These are phyloP conservation scores for Atlantisia rogersi DNA, from an alignment of 2,113 vertebrate genomes.

Conservation along the genomic window DNA sequence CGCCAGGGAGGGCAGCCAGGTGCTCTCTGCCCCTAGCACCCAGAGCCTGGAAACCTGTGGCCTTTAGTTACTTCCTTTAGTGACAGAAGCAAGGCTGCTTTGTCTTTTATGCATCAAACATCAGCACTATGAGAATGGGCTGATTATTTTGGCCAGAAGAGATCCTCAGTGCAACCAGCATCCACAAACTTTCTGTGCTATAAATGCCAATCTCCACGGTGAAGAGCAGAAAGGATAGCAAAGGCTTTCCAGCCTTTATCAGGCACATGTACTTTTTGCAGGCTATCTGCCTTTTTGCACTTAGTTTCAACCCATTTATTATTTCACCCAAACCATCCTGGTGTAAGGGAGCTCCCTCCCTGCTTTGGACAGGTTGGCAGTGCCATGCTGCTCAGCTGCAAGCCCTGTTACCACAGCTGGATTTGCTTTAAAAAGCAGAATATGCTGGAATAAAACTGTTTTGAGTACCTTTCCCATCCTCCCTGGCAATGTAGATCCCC, in stretches of 20 bases:
- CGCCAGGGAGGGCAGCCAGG: too few relatives aligned
- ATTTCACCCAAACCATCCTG: not conserved
- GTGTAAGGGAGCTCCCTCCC: fast-evolving
- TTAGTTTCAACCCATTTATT: not conserved
- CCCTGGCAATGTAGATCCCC: not conserved
- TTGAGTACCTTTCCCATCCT: not conserved
- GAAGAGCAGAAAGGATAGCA: too few relatives aligned
- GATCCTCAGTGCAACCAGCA: not conserved
- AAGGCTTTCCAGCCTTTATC: too few relatives aligned
- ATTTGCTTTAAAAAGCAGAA: not conserved
- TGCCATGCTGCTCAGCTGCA: not conserved
- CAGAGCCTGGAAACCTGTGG: not conserved
- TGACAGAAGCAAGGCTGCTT: not conserved
- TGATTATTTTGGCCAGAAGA: not conserved
- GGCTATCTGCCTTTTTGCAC: not conserved
- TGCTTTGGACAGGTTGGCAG: not conserved
- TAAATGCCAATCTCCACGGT: not conserved
- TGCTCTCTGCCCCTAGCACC: not conserved
- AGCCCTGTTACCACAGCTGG: not conserved
- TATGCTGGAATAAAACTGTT: not conserved
- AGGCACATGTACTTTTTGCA: not conserved
- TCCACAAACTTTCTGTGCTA: not conserved
- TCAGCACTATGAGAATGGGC: fast-evolving
- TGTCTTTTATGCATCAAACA: not conserved
- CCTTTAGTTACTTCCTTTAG: not conserved